phyloP scores from a whole-genome alignment of 2,797 vertebrate genomes.

The Sebastes ruberrimus region DNA sequence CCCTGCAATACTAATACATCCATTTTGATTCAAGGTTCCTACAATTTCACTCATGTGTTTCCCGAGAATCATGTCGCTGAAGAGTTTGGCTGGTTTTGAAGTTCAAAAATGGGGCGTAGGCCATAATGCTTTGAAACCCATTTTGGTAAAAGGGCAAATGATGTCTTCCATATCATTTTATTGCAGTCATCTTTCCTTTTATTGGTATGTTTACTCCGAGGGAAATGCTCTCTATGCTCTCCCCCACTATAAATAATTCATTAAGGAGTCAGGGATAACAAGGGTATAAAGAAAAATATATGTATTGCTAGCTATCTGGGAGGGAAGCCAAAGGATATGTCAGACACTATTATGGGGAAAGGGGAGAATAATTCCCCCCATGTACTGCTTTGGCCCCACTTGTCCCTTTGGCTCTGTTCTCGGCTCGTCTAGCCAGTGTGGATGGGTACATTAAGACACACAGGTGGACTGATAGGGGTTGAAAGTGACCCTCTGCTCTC shows the following conservation, averaged over 20 bases:
- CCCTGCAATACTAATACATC: neutral
- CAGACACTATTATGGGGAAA: slow-evolving; percentile 73
- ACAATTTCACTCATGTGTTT: slow-evolving; percentile 1
- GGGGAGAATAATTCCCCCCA: slow-evolving; percentile 66
- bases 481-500: slow-evolving; percentile 77
- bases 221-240: slow-evolving; percentile 59
- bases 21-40: neutral
- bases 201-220: slow-evolving; percentile 75
- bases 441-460: slow-evolving; percentile 70
- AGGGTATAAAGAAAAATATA: slow-evolving; percentile 78
- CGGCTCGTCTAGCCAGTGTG: slow-evolving; percentile 42
- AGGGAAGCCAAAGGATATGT: slow-evolving; percentile 76
- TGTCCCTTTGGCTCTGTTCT: slow-evolving; percentile 68
- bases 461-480: slow-evolving; percentile 74
- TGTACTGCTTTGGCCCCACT: slow-evolving; percentile 61
- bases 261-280: slow-evolving; percentile 73
- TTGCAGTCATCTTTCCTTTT: slow-evolving; percentile 66
- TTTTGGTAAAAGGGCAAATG: slow-evolving; percentile 70
- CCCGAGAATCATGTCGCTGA: neutral
- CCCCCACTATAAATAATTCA: slow-evolving; percentile 78
- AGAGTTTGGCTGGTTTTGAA: slow-evolving; percentile 10
- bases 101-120: slow-evolving; percentile 23
- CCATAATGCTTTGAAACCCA: slow-evolving; percentile 58
- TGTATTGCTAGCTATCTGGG: slow-evolving; percentile 75
- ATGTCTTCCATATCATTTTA: slow-evolving; percentile 73